These are phyloP conservation scores for Tigriopus japonicus DNA, from an alignment of 1,140 invertebrate species.

Conservation along the genomic window DNA sequence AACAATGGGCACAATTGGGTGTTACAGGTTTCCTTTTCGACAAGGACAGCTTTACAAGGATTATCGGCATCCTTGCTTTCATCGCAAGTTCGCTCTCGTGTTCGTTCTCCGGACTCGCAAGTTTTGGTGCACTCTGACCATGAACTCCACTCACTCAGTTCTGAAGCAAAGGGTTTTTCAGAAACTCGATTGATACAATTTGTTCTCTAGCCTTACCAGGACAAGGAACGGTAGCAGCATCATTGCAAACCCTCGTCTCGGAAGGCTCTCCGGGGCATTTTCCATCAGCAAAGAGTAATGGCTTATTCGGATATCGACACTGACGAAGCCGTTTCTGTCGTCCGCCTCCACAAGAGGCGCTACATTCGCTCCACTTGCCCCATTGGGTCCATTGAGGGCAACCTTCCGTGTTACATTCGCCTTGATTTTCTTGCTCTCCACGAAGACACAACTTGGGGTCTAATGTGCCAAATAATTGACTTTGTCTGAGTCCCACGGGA, in stretches of 20 bases:
- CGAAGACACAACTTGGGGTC: neutral
- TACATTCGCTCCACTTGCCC: constrained; percentile 4
- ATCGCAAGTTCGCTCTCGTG: constrained; percentile 28
- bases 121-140: constrained; percentile 31
- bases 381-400: neutral
- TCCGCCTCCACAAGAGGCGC: constrained; percentile 4
- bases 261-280: neutral
- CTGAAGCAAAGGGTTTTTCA: neutral
- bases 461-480: neutral
- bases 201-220: neutral
- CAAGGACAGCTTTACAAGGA: neutral
- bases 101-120: constrained; percentile 34
- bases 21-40: neutral
- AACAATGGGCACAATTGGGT: neutral
- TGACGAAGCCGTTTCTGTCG: neutral
- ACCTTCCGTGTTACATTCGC: too few relatives aligned
- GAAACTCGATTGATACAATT: neutral
- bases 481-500: neutral
- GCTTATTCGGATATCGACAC: neutral
- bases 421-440: neutral
- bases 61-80: neutral
- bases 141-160: constrained; percentile 30
- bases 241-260: neutral
- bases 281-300: neutral
- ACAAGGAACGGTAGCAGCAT: too few relatives aligned